Base-by-base conservation (phyloP, 2,113 vertebrate species). In the Potamarius usumacintae region DNA sequence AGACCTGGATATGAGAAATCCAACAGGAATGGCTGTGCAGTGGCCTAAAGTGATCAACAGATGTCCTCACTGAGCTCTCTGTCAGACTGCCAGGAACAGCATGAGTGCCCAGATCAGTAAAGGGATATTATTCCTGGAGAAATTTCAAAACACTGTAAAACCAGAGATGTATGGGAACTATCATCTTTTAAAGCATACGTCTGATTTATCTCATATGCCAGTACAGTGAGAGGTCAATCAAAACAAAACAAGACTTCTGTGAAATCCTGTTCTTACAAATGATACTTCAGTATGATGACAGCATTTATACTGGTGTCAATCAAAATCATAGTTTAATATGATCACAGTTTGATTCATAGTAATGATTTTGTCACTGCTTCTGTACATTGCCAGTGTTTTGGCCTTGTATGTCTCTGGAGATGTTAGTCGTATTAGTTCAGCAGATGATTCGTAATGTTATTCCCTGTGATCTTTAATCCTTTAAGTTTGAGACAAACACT, bases 121-220 rank as follows among this genome's bases (percentile, higher is more conserved):
- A 92, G 86, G 60, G 88, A 76, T 20, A 91, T 86, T 85, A 84
- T 86, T 90, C 90, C 88, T 89, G 42, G 82, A 89, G 90, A 86
- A 85, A 91, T 91, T 90, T 92, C 74, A 58, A 91, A 93, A 92
- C 89, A 94, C 92, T 93, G 89, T 95, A 95, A 95, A 95, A 96
- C 90, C 82, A 89, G 94, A 96, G 94, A 94, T 93, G 92, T 95
- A 95, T 95, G 95, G 94, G 94, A 95, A 95, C 94, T 87, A 85
- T 93, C 89, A 87, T 85, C 88, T 93, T 84, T 79, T 90, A 91
- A 89, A 91, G 82, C 69, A 88, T 90, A 85, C 25, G 84, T 0
- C 89, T 95, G 94, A 95, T 95, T 95, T 96, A 94, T 95, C 90
- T 90, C 87, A 80, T 88, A 79, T 85, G 78, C 87, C 88, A 92